phyloP scores from a whole-genome alignment of 2,888 invertebrate genomes.

The Pristionchus arcanus region DNA sequence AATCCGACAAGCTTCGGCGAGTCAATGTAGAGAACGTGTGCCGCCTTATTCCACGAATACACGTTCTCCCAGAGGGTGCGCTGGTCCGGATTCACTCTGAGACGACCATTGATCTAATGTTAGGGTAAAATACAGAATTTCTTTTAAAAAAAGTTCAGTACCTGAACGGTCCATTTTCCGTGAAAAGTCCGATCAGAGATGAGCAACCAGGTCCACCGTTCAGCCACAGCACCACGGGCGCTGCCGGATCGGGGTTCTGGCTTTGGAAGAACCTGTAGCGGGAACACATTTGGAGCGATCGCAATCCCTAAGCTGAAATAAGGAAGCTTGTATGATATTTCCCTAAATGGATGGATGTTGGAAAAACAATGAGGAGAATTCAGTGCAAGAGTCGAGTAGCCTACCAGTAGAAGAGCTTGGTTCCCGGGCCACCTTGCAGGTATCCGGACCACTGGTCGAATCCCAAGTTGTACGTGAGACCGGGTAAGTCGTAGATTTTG shows the following conservation, averaged over 20 bases:
- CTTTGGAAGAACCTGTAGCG: constrained; percentile 80
- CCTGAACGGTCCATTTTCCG: constrained; percentile 80
- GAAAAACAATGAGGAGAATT: too few relatives aligned
- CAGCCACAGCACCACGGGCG: constrained; percentile 74
- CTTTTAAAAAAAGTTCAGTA: not conserved
- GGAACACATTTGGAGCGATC: not conserved
- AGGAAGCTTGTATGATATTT: too few relatives aligned
- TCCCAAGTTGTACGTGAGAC: constrained; percentile 69
- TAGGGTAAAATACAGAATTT: too few relatives aligned
- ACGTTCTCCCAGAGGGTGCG: constrained; percentile 75
- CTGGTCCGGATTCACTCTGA: constrained; percentile 73
- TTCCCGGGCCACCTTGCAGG: constrained; percentile 70
- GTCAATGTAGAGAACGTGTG: constrained; percentile 82
- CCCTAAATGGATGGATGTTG: too few relatives aligned
- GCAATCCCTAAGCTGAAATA: too few relatives aligned
- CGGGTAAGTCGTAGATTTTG: constrained; percentile 64
- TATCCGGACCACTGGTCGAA: constrained; percentile 82
- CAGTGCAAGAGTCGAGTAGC: not conserved
- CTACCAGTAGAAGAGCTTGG: constrained; percentile 79
- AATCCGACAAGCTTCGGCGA: constrained; percentile 82
- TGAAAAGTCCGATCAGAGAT: constrained; percentile 55
- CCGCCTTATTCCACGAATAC: constrained; percentile 66
- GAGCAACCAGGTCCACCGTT: constrained; percentile 73
- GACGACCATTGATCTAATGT: not conserved
- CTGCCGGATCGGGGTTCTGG: constrained; percentile 60